phyloP scores from a whole-genome alignment of 2,797 vertebrate genomes.

The Gobio occitaniae region DNA sequence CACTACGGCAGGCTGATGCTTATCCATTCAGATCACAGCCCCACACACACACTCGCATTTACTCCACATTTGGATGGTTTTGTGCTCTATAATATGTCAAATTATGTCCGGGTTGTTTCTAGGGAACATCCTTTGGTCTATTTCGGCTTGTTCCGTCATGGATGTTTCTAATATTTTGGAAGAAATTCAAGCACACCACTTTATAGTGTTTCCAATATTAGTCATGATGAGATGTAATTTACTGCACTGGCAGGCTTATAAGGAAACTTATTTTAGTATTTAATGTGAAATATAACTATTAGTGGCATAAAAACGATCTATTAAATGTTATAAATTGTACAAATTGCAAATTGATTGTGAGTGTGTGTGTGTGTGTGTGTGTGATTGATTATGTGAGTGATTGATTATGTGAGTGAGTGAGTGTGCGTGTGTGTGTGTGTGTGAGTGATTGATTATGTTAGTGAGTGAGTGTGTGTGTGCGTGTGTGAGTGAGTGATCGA shows the following conservation, averaged over 20 bases:
- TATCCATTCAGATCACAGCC: slow-evolving; percentile 18
- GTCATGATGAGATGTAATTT: neutral
- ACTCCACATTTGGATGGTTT: slow-evolving; percentile 2
- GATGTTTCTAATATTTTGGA: neutral
- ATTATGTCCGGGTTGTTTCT: slow-evolving; percentile 9
- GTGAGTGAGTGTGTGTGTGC: too few relatives aligned
- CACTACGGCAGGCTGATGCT: neutral
- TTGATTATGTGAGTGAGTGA: too few relatives aligned
- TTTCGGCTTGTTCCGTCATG: slow-evolving; percentile 4
- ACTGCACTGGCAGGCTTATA: too few relatives aligned
- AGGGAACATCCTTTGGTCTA: slow-evolving; percentile 16
- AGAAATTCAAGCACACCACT: neutral
- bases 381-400: too few relatives aligned
- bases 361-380: too few relatives aligned
- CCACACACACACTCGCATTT: neutral
- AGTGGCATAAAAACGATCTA: neutral
- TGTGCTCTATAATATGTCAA: slow-evolving; percentile 10
- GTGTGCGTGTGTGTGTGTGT: too few relatives aligned
- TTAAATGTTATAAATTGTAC: neutral
- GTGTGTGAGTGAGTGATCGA: too few relatives aligned
- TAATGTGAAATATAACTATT: neutral
- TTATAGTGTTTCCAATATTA: slow-evolving; percentile 7
- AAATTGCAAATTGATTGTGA: too few relatives aligned
- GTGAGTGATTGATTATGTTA: too few relatives aligned
- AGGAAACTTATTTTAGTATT: neutral